Base-by-base conservation (phyloP, 2,888 invertebrate genomes). In the Chrysolina americana region DNA sequence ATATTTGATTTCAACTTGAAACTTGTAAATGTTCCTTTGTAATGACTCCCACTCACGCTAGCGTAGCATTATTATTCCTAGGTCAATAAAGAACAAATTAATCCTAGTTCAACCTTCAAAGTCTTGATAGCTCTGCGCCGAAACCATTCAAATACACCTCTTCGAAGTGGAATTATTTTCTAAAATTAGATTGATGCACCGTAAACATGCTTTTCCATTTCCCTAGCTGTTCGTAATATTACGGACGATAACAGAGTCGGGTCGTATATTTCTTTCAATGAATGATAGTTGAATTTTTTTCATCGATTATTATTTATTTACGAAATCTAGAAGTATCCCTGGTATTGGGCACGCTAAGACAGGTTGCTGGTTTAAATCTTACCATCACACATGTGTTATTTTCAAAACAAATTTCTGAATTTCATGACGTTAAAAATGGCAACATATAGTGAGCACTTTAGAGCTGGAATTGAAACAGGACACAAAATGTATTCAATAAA, bases 91-190 rank as follows among this genome's bases (percentile, higher is more conserved):
- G 41, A 47, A 47, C 66, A 36, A 48, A 50, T 71, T 65, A 65
- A 65, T 64, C 21, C 65, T 47, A 21, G 59, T 66, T 59, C 36
- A 71, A 66, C 66, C 66, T 71, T 66, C 71, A 11, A 59, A 17
- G 28, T n/a, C 23, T n/a, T 17, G 59, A 59, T 59, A 36, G 59
- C 36, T 66, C 5, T 50, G n/a, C 50, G 28, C 17, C n/a, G 70
- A 70, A 74, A 70, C 70, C 74, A 66, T 70, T 74, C 62, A 74
- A 68, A 53, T 74, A 63, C 68, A n/a, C 62, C 47, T 41, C 17
- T 63, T 70, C 68, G 44, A 71, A 48, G 36, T 63, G 28, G 53
- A 71, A 74, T 70, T 69, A 73, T 76, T 74, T 56, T 65, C 65
- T 71, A 72, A 72, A 70, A 72, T 76, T 74, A 70, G 70, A 73